phyloP scores from a whole-genome alignment of 1,140 invertebrate species.

The Conus betulinus region DNA sequence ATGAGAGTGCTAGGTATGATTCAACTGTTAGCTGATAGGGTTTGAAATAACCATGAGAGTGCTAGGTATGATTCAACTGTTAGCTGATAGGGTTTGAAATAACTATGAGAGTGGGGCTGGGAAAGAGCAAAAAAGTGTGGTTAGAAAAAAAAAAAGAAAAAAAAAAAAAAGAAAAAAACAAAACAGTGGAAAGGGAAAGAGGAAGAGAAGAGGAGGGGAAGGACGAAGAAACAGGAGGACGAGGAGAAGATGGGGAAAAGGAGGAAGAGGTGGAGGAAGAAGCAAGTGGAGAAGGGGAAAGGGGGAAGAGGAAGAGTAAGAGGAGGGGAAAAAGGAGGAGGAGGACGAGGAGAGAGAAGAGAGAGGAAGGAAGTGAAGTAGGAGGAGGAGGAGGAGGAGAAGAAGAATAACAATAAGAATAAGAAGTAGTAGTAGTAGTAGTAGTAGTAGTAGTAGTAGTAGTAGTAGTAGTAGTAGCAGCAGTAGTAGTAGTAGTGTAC shows the following conservation, averaged over 20 bases:
- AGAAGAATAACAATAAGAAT: no score
- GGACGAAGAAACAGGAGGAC: background rate
- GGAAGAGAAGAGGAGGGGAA: background rate
- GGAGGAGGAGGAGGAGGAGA: constrained; percentile 7
- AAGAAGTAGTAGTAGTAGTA: no score
- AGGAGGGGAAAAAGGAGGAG: background rate
- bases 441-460: no score
- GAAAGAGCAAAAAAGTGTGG: no score
- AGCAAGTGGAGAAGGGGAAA: background rate
- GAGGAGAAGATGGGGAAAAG: background rate
- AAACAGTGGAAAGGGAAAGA: no score
- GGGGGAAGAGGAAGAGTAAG: background rate
- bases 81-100: no score
- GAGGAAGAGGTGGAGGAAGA: background rate
- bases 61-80: no score
- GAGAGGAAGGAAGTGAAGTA: background rate
- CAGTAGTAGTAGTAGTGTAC: background rate
- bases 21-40: no score
- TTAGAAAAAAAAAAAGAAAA: background rate
- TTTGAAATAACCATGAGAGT: no score
- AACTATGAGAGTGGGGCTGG: no score
- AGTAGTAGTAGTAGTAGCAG: no score
- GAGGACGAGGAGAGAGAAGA: background rate
- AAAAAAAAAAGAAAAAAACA: background rate
- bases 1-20: no score